A percentile compares a stretch with the other conserved stretches of the same genome.
Evolutionary conservation across 1,140 invertebrate genomes (phyloP).

Genomic region (Akabosia matsudoensis): DNA sequence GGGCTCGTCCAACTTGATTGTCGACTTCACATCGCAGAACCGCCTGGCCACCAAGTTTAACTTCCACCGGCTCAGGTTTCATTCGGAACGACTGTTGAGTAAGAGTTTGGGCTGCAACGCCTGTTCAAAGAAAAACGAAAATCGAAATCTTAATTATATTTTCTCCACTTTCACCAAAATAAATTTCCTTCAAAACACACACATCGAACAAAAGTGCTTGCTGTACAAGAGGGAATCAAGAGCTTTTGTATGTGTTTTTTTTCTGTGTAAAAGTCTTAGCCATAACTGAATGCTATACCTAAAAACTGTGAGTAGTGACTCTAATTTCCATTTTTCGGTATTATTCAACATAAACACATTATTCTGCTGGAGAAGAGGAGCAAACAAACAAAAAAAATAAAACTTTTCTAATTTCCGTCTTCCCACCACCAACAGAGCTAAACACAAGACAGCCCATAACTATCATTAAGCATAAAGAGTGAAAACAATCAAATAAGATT

Average conservation of each 20-base stretch:
- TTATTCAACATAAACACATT: background rate
- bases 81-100: conserved; percentile 39
- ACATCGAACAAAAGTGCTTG: background rate
- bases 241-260: too few species aligned
- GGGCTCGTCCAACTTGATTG: conserved; percentile 77
- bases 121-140: conserved; percentile 28
- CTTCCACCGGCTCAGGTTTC: conserved; percentile 36
- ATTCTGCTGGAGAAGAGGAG: background rate
- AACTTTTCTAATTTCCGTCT: conserved; percentile 20
- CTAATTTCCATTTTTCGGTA: background rate
- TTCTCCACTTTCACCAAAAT: background rate
- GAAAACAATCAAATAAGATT: conserved; percentile 20
- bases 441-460: background rate
- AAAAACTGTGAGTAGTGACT: too few species aligned
- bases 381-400: background rate
- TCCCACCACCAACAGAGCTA: background rate
- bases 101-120: conserved; percentile 18
- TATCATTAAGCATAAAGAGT: background rate
- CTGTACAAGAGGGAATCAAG: too few species aligned
- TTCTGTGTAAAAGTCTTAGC: too few species aligned
- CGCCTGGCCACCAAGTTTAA: conserved; percentile 40
- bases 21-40: conserved; percentile 67
- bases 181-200: background rate
- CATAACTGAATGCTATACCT: too few species aligned
- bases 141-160: conserved; percentile 18